phyloP scores from a whole-genome alignment of 2,888 invertebrate genomes.

The Sycophila texana region DNA sequence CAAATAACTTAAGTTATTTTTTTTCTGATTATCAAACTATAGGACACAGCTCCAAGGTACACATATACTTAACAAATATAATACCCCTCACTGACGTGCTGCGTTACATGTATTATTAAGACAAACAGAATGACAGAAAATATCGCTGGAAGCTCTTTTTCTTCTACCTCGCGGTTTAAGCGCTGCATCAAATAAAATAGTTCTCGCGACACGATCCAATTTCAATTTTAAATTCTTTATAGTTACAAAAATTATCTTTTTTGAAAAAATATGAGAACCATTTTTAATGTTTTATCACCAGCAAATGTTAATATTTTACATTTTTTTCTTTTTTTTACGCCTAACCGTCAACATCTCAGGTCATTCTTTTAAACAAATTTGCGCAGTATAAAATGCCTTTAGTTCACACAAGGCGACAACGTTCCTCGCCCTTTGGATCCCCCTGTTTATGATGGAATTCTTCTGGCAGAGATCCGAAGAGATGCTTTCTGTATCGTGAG shows the following conservation, averaged over 20 bases:
- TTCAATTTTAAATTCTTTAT: slow-evolving; percentile 26
- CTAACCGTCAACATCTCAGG: slow-evolving; percentile 27
- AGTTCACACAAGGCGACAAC: slow-evolving; percentile 79
- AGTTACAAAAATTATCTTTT: slow-evolving; percentile 18
- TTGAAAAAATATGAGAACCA: slow-evolving; percentile 33
- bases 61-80: slow-evolving; percentile 56
- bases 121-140: slow-evolving; percentile 37
- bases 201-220: slow-evolving; percentile 24
- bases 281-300: slow-evolving; percentile 11
- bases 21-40: too few species aligned
- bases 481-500: slow-evolving; percentile 77
- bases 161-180: slow-evolving; percentile 13
- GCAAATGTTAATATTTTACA: not conserved
- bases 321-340: slow-evolving; percentile 1
- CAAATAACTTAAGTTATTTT: too few species aligned
- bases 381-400: slow-evolving; percentile 56
- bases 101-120: slow-evolving; percentile 37
- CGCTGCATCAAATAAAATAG: slow-evolving; percentile 44
- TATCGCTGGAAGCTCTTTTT: slow-evolving; percentile 30
- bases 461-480: slow-evolving; percentile 73
- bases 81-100: slow-evolving; percentile 50
- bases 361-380: slow-evolving; percentile 51
- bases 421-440: slow-evolving; percentile 77
- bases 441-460: slow-evolving; percentile 78
- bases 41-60: slow-evolving; percentile 53